Evolutionary conservation across 2,888 invertebrate species (phyloP).

Genomic region (Pollenia labialis): DNA sequence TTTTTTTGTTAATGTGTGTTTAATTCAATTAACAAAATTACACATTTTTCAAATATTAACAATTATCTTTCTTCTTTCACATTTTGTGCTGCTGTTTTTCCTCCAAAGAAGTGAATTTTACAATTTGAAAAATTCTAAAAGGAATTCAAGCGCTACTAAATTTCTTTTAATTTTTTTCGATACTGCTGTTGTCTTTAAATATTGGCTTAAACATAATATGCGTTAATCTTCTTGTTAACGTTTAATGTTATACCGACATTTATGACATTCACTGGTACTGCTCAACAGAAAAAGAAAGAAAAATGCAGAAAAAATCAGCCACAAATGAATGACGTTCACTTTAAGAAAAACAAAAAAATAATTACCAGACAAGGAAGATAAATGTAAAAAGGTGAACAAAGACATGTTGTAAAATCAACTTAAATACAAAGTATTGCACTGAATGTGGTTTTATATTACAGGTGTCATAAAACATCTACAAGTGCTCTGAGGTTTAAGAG

Average conservation of each 20-base stretch:
- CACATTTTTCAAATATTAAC: slow-evolving; percentile 25
- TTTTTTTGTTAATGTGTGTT: not conserved
- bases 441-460: slow-evolving; percentile 44
- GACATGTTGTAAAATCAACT: not conserved
- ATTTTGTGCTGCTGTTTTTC: not conserved
- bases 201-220: slow-evolving; percentile 28
- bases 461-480: slow-evolving; percentile 44
- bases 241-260: slow-evolving; percentile 69
- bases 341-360: slow-evolving; percentile 1
- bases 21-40: slow-evolving; percentile 59
- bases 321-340: slow-evolving; percentile 18
- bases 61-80: slow-evolving; percentile 23
- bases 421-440: slow-evolving; percentile 3
- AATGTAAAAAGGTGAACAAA: slow-evolving; percentile 10
- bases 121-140: slow-evolving; percentile 41
- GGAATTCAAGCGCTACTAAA: slow-evolving; percentile 37
- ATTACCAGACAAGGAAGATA: not conserved
- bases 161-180: not conserved
- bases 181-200: not conserved
- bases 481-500: not conserved
- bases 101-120: not conserved
- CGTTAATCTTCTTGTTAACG: slow-evolving; percentile 66
- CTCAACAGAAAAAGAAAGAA: not conserved
- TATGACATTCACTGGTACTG: slow-evolving; percentile 55
- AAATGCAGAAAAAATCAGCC: not conserved